Evolutionary conservation across 2,888 invertebrate species (phyloP).

Genomic region (Trimorus sp.): DNA sequence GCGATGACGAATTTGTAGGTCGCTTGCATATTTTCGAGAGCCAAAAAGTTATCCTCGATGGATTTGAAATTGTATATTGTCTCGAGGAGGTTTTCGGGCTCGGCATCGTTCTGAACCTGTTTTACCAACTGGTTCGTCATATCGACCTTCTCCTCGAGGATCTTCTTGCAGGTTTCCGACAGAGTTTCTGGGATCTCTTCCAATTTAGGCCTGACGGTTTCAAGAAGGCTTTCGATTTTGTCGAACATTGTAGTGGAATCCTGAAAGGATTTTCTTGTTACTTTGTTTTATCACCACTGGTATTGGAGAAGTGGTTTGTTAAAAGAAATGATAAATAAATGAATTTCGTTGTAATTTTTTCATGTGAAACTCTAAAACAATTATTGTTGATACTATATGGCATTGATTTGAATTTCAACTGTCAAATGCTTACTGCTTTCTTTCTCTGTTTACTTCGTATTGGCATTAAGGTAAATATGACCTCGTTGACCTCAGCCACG

Average conservation of each 20-base stretch:
- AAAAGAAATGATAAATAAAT: too few species aligned
- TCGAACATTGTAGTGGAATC: slow-evolving; percentile 21
- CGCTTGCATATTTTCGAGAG: slow-evolving; percentile 4
- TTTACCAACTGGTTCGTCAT: not conserved
- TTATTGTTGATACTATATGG: too few species aligned
- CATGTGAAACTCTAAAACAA: too few species aligned
- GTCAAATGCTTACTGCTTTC: slow-evolving; percentile 7
- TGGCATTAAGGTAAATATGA: slow-evolving; percentile 46
- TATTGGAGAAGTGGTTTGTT: too few species aligned
- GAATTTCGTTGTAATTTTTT: too few species aligned
- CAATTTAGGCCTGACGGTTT: slow-evolving; percentile 66
- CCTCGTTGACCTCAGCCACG: slow-evolving; percentile 74
- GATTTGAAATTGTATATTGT: slow-evolving; percentile 8
- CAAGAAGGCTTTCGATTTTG: slow-evolving; percentile 65
- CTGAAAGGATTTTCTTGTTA: not conserved
- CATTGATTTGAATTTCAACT: not conserved
- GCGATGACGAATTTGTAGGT: slow-evolving; percentile 14
- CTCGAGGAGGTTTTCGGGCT: not conserved
- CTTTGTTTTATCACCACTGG: too few species aligned
- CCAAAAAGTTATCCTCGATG: slow-evolving; percentile 2
- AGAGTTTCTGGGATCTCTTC: slow-evolving; percentile 55
- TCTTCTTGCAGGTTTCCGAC: slow-evolving; percentile 1
- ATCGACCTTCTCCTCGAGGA: slow-evolving; percentile 4
- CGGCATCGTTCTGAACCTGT: not conserved
- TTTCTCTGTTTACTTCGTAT: slow-evolving; percentile 12